Percentiles rank a stretch among this genome's conserved stretches.
Evolutionary conservation across 1,140 invertebrate species (phyloP).

Genomic region (Scaptomyza graminum): DNA sequence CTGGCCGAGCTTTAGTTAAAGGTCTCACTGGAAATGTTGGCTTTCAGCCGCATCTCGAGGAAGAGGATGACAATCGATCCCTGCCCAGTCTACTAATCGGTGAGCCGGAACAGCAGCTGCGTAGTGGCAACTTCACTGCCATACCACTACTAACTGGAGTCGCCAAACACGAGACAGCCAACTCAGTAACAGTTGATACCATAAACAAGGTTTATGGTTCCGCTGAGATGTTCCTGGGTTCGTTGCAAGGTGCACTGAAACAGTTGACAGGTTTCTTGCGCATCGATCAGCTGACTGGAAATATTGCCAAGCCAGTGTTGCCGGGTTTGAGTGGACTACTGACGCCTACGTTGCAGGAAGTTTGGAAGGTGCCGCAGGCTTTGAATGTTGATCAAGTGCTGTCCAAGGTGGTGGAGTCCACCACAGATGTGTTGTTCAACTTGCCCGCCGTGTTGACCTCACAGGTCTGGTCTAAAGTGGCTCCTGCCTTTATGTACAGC

Average conservation of each 20-base stretch:
- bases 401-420: conserved; percentile 83
- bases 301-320: conserved; percentile 69
- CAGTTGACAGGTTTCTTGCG: conserved; percentile 62
- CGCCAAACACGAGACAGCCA: conserved; percentile 88
- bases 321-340: conserved; percentile 59
- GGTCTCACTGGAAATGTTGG: conserved; percentile 83
- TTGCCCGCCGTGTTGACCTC: conserved; percentile 89
- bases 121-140: conserved; percentile 84
- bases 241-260: conserved; percentile 54
- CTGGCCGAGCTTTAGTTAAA: conserved; percentile 84
- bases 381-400: conserved; percentile 72
- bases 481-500: conserved; percentile 88
- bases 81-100: conserved; percentile 86
- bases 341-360: conserved; percentile 69
- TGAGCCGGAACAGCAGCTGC: conserved; percentile 86
- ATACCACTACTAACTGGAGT: conserved; percentile 89
- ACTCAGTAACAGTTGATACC: conserved; percentile 63
- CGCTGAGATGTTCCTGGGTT: conserved; percentile 70
- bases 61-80: conserved; percentile 86
- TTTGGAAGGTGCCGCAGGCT: conserved; percentile 71
- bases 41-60: conserved; percentile 87
- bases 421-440: conserved; percentile 89
- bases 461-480: conserved; percentile 86
- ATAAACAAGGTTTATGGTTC: conserved; percentile 69
- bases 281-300: conserved; percentile 71